Base-by-base conservation (phyloP, 2,888 invertebrate genomes). In the Adineta ricciae region DNA sequence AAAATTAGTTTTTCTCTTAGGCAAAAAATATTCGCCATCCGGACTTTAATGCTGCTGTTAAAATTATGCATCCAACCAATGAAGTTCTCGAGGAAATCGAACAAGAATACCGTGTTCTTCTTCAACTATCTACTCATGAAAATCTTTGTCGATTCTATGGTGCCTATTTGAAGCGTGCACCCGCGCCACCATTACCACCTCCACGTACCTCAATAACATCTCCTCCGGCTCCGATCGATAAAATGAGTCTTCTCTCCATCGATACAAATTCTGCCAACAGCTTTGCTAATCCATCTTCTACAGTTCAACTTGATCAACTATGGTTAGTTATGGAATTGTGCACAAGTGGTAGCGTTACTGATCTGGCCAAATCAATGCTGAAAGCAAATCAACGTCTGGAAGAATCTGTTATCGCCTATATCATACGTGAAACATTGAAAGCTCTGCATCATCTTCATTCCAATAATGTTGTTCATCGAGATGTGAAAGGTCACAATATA, bases 321-420 rank as follows among this genome's bases (percentile, higher is more conserved):
- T 96, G 96, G 96, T 94, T 96, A 89, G 93, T 94, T 73, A 93
- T 96, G 92, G 95, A 96, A 96, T 92, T 95, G 87, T 96, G 96
- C 91, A 94, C 94, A 88, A 94, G 94, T 87, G 95, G 96, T 85
- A 93, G 95, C 83, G 94, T 94, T 86, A 93, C 94, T 88, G 94
- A 96, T 90, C 92, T 96, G 89, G 94, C 94, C 86, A 93, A 93
- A 87, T 93, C 93, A 87, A 91, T 96, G 46, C 91, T 93, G 85
- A 92, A 92, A 84, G 91, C 92, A 87, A 94, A 94, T 90, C 93
- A 93, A 89, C 93, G 93, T 90, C 93, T 96, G 93, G 93, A 93
- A 84, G 96, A 96, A 91, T 94, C 94, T 89, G 94, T 96, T 90
- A 94, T 96, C 88, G 95, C 94, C 86, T 95, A 94, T 91, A 94